Conservation (phyloP, 2,113 vertebrate species). For the Ceratotherium simum region DNA sequence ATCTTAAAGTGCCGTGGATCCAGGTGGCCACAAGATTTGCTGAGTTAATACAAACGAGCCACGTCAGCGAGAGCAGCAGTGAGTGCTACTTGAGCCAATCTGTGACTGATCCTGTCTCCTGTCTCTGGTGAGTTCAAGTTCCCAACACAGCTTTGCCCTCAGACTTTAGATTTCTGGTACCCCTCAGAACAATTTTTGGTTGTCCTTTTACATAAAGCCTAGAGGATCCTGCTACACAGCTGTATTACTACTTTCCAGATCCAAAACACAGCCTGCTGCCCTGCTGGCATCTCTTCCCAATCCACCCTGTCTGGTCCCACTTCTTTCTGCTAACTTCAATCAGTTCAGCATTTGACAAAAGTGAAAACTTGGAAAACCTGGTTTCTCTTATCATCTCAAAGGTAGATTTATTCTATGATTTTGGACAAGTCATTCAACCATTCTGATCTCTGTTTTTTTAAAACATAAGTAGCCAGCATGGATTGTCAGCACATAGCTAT, state of each 20-base stretch:
- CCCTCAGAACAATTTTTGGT: background rate
- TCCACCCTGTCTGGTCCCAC: background rate
- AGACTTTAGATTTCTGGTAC: background rate
- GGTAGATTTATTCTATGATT: constrained; percentile 23
- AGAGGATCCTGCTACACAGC: background rate
- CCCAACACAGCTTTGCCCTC: background rate
- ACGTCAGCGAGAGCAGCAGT: background rate
- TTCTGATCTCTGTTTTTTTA: constrained; percentile 57
- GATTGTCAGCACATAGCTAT: constrained; percentile 9
- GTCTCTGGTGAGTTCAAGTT: background rate
- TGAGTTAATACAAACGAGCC: background rate
- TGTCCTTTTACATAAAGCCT: background rate
- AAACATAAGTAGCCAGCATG: background rate
- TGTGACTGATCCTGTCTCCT: background rate
- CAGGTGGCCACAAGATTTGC: background rate
- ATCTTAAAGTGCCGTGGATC: background rate
- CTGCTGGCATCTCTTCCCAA: background rate
- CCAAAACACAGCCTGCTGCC: background rate
- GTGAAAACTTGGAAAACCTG: constrained; percentile 7
- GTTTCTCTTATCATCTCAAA: constrained; percentile 47
- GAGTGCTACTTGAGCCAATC: background rate
- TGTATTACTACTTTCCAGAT: background rate
- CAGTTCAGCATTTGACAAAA: background rate
- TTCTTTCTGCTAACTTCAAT: background rate
- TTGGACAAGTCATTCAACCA: constrained; percentile 37